phyloP scores from a whole-genome alignment of 2,888 invertebrate genomes.

The Agrotis ipsilon region DNA sequence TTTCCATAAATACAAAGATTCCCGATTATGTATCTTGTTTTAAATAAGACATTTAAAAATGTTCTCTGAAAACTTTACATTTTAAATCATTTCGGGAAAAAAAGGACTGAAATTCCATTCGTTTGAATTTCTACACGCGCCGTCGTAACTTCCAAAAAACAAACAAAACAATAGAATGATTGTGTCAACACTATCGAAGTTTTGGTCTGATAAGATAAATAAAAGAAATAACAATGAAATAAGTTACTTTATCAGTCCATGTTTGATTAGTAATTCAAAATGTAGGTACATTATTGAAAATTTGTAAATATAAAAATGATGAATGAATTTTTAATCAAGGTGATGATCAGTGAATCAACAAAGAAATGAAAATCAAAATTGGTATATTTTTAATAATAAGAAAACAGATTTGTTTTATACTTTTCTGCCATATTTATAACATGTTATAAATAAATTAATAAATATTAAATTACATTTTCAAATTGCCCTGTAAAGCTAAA shows the following conservation, averaged over 20 bases:
- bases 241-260: not conserved
- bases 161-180: slow-evolving; percentile 10
- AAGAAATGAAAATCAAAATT: not conserved
- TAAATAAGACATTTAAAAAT: no score
- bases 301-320: not conserved
- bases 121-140: not conserved
- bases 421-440: no score
- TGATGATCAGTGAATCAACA: not conserved
- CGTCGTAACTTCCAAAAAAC: not conserved
- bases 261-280: slow-evolving; percentile 24
- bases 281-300: not conserved
- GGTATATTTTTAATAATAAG: not conserved
- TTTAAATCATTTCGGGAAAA: no score
- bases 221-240: slow-evolving; percentile 20
- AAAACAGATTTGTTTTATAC: no score
- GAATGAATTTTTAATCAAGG: not conserved
- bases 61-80: no score
- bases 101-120: no score
- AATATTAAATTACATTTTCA: no score
- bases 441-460: no score
- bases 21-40: no score
- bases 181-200: slow-evolving; percentile 13
- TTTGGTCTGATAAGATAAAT: slow-evolving; percentile 36
- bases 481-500: no score
- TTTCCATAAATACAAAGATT: no score